phyloP scores from a whole-genome alignment of 1,140 invertebrate genomes.

The Drosophila kurseongensis region DNA sequence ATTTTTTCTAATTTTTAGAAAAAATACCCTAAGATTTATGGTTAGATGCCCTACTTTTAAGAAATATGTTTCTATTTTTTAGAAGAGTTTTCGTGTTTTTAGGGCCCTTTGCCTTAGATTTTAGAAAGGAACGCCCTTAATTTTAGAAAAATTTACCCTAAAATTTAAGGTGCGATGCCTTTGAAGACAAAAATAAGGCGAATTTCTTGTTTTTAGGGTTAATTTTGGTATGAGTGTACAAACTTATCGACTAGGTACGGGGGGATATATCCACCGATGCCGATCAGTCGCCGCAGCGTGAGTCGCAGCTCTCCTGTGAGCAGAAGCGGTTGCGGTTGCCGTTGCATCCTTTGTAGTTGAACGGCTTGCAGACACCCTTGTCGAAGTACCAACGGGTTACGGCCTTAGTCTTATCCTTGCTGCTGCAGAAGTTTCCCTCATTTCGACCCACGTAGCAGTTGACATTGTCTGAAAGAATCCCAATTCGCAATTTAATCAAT shows the following conservation, averaged over 20 bases:
- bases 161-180: no score
- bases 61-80: no score
- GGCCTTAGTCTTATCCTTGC: conserved; percentile 69
- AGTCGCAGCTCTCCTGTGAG: conserved; percentile 67
- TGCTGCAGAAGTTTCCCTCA: conserved; percentile 80
- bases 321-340: conserved; percentile 82
- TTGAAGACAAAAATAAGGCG: no score
- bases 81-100: no score
- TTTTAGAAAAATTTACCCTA: no score
- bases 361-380: conserved; percentile 69
- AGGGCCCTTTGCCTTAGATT: no score
- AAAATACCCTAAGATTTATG: no score
- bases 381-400: conserved; percentile 77
- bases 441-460: conserved; percentile 79
- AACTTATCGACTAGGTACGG: conserved; percentile 25
- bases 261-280: conserved; percentile 2
- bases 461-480: conserved; percentile 64
- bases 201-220: no score
- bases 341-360: conserved; percentile 75
- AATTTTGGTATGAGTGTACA: no score
- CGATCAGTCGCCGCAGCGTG: conserved; percentile 61
- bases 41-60: no score
- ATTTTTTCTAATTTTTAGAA: no score
- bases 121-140: no score
- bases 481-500: conserved; percentile 37